Evolutionary conservation across 2,113 vertebrate genomes (phyloP).

Genomic region (Microtus richardsoni): DNA sequence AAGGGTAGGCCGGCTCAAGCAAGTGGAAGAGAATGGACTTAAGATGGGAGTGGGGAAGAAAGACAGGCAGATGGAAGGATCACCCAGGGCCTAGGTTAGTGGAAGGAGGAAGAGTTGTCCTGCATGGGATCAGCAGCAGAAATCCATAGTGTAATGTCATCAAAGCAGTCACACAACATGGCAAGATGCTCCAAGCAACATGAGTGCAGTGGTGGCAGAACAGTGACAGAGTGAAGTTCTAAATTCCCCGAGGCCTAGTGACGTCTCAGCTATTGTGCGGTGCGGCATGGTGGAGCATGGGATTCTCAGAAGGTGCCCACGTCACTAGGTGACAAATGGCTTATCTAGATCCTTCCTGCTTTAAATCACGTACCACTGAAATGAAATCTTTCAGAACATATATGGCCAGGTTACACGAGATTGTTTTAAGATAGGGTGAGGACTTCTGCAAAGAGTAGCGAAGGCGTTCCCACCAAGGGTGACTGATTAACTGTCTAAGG

Average conservation of each 20-base stretch:
- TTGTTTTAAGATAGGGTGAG: accelerated
- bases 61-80: background rate
- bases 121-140: accelerated
- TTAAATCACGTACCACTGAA: background rate
- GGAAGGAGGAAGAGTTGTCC: accelerated
- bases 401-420: accelerated
- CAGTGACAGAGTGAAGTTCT: background rate
- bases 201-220: accelerated
- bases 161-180: background rate
- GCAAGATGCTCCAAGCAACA: accelerated
- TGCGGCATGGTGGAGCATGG: background rate
- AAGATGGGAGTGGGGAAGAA: accelerated
- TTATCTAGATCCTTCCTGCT: background rate
- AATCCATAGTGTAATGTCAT: accelerated
- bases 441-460: background rate
- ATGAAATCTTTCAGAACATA: accelerated
- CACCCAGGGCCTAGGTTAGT: background rate
- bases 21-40: too few species aligned
- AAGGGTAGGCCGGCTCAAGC: background rate
- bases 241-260: too few species aligned
- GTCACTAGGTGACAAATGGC: too few species aligned
- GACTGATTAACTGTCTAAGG: accelerated
- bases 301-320: background rate
- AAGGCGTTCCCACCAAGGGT: background rate
- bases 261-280: accelerated